Evolutionary conservation across 2,797 vertebrate genomes (phyloP).

Genomic region (Chrosomus eos): DNA sequence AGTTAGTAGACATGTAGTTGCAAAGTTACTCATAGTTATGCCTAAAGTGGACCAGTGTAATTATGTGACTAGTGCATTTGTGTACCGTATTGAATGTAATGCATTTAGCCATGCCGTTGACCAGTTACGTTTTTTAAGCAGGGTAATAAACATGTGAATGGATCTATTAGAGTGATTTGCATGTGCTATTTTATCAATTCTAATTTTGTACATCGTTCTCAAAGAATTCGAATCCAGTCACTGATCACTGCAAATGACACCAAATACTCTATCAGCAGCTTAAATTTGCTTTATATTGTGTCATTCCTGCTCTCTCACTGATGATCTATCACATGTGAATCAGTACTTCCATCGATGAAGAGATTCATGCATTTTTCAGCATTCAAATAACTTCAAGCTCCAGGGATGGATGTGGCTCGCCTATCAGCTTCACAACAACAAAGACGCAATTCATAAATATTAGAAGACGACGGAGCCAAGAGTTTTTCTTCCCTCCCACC

Average conservation of each 20-base stretch:
- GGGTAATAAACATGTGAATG: neutral
- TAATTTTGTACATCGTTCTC: neutral
- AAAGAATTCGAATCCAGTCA: slow-evolving; percentile 44
- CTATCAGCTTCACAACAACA: slow-evolving; percentile 68
- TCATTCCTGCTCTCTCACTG: slow-evolving; percentile 52
- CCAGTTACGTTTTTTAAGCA: neutral
- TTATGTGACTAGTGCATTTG: neutral
- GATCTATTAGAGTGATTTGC: neutral
- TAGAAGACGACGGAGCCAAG: slow-evolving; percentile 59
- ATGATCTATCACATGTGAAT: slow-evolving; percentile 71
- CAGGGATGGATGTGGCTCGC: slow-evolving; percentile 60
- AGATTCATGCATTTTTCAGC: slow-evolving; percentile 75
- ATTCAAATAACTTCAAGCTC: slow-evolving; percentile 69
- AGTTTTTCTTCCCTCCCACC: slow-evolving; percentile 52
- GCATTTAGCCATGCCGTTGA: neutral
- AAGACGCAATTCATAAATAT: slow-evolving; percentile 75
- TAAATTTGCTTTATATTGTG: slow-evolving; percentile 52
- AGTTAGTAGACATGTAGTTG: too few species aligned
- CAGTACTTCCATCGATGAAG: slow-evolving; percentile 68
- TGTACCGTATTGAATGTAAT: neutral
- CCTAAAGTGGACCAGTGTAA: too few species aligned
- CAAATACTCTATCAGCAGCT: slow-evolving; percentile 56
- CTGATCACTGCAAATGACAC: slow-evolving; percentile 60
- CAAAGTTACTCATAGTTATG: too few species aligned
- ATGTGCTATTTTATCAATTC: neutral